phyloP scores from a whole-genome alignment of 2,888 invertebrate species.

The Metalampra italica region DNA sequence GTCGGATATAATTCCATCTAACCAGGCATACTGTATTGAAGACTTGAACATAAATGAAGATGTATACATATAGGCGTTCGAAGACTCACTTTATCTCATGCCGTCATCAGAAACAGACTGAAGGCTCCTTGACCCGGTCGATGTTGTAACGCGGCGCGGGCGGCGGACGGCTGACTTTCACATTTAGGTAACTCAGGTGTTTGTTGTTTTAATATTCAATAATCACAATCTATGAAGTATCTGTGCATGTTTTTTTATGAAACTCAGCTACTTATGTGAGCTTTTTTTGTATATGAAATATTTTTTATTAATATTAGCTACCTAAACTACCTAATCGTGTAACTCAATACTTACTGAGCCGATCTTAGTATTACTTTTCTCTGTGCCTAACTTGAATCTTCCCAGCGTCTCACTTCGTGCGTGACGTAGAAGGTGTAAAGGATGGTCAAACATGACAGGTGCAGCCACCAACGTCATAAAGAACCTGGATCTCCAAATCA shows the following conservation, averaged over 20 bases:
- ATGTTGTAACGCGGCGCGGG: conserved; percentile 3
- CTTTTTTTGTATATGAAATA: background rate
- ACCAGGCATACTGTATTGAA: conserved; percentile 28
- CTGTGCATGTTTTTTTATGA: conserved; percentile 10
- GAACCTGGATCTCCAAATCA: background rate
- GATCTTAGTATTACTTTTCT: conserved; percentile 5
- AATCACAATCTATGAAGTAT: conserved; percentile 1
- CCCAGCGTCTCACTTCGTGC: conserved; percentile 8
- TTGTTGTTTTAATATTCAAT: conserved; percentile 14
- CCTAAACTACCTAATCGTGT: background rate
- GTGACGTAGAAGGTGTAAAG: conserved; percentile 7
- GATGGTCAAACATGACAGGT: conserved; percentile 2
- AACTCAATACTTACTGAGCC: conserved; percentile 5
- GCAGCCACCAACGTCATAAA: background rate
- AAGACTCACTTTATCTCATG: background rate
- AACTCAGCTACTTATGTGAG: background rate
- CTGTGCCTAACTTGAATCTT: conserved; percentile 11
- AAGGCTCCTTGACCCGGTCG: conserved; percentile 10
- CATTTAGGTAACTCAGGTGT: conserved; percentile 34
- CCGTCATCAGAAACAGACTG: conserved; percentile 1
- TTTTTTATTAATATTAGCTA: background rate
- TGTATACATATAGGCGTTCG: background rate
- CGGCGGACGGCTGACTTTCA: conserved; percentile 20
- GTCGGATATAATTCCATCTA: conserved; percentile 34
- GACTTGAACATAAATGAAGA: background rate